phyloP scores from a whole-genome alignment of 1,140 invertebrate genomes.

The Trichoplusia ni region DNA sequence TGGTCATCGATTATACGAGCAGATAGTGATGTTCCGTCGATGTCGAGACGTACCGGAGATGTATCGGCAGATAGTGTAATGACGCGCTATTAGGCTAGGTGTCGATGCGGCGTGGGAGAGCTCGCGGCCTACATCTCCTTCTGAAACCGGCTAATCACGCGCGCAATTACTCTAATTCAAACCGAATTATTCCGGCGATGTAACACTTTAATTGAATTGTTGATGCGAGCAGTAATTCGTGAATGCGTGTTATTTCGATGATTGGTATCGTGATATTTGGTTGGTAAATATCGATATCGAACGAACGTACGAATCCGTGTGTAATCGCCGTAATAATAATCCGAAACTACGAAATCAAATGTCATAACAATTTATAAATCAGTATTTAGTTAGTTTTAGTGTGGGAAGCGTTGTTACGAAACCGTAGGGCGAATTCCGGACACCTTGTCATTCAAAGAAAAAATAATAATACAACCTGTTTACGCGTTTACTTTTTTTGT shows the following conservation, averaged over 20 bases:
- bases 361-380: conserved; percentile 33
- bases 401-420: conserved; percentile 22
- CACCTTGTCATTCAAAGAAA: conserved; percentile 41
- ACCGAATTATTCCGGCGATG: conserved; percentile 63
- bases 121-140: conserved; percentile 55
- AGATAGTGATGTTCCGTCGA: conserved; percentile 56
- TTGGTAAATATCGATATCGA: conserved; percentile 35
- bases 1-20: conserved; percentile 52
- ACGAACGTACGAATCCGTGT: conserved; percentile 12
- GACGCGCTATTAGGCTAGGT: conserved; percentile 70
- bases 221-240: conserved; percentile 56
- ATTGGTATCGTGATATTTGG: conserved; percentile 38
- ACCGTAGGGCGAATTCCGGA: conserved; percentile 31
- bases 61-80: conserved; percentile 71
- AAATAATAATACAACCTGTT: conserved; percentile 64
- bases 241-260: conserved; percentile 45
- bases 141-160: conserved; percentile 65
- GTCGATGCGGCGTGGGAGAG: conserved; percentile 74
- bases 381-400: conserved; percentile 1
- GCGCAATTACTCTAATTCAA: conserved; percentile 73
- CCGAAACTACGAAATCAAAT: conserved; percentile 19
- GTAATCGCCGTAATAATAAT: conserved; percentile 21
- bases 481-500: conserved; percentile 44
- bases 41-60: conserved; percentile 47
- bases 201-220: conserved; percentile 71